Base-by-base conservation (phyloP, 2,888 invertebrate genomes). In the Lasioglossum villosulum region DNA sequence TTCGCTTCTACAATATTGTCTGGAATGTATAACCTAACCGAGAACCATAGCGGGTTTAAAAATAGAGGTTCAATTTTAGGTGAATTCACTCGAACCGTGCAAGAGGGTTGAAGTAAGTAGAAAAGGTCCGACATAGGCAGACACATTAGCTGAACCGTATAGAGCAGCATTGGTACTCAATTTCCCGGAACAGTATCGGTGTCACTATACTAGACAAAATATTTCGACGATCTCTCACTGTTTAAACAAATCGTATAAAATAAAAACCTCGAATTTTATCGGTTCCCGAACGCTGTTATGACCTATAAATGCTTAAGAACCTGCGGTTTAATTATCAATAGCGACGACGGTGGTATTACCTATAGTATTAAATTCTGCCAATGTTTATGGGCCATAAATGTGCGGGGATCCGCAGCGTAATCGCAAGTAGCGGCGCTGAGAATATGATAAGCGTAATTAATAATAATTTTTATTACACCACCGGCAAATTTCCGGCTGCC, bases 101-200 rank as follows among this genome's bases (percentile, higher is more conserved):
- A 66, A 34, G 63, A 66, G 19, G 10, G 66, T 66, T 66, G 34
- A 66, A 66, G 34, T 66, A 66, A 66, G 66, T 66, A 66, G 66
- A 66, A 66, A 66, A 66, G 66, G 66, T 34, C 19, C 8, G 23
- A 10, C 34, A 34, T 34, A 34, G 66, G 19, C 66, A 23, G 66
- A 66, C 66, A 19, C 30, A 19, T 66, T 34, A 19, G 10, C 66
- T 8, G 30, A 34, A 8, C 66, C 19, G 8, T 66, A 19, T 23
- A 0, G 34, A 34, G 8, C 66, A 2, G 16, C 5, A 63, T 30
- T 30, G 30, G 6, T 27, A 30, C 63, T 16, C 63, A 30, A 63
- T 63, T 63, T 27, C 6, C 27, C 59, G 1, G 30, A 30, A 27
- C 27, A 16, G 16, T 16, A 16, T 30, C 63, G 16, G 16, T 27